Evolutionary conservation across 2,797 vertebrate species (phyloP).

Genomic region (Alosa sapidissima): DNA sequence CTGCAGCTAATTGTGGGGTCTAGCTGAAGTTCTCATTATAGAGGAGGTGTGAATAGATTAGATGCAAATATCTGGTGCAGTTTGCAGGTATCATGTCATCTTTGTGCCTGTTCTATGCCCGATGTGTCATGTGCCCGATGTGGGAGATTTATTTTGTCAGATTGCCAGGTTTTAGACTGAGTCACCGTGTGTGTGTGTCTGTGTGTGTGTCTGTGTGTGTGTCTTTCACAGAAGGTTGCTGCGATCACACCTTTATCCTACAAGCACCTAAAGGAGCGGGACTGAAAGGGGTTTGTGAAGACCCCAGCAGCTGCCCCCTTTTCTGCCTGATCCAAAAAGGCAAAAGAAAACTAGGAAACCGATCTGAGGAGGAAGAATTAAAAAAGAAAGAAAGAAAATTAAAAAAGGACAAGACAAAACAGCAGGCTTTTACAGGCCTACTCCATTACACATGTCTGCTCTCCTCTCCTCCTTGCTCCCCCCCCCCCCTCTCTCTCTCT

Average conservation of each 20-base stretch:
- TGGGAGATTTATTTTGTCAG: not conserved
- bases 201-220: slow-evolving; percentile 1
- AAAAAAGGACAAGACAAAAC: not conserved
- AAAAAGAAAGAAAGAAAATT: not conserved
- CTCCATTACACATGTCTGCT: slow-evolving; percentile 41
- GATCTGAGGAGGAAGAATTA: slow-evolving; percentile 26
- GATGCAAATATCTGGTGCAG: not conserved
- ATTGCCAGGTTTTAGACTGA: not conserved
- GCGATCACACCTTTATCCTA: slow-evolving; percentile 74
- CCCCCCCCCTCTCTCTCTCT: not conserved
- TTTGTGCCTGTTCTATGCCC: not conserved
- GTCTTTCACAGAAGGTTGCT: slow-evolving; percentile 55
- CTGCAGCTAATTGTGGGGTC: not conserved
- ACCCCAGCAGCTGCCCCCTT: slow-evolving; percentile 40
- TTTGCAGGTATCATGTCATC: not conserved
- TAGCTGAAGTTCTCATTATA: not conserved
- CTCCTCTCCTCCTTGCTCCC: not conserved
- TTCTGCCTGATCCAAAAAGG: slow-evolving; percentile 48
- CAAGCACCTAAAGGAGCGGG: slow-evolving; percentile 68
- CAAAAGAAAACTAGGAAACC: slow-evolving; percentile 31
- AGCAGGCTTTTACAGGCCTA: not conserved
- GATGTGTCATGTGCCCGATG: not conserved
- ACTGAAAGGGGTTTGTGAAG: slow-evolving; percentile 56
- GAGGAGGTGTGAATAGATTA: not conserved
- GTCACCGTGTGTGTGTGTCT: not conserved